These are phyloP conservation scores for Meandrusa payeni DNA, from an alignment of 2,888 invertebrate genomes.

Conservation along the genomic window DNA sequence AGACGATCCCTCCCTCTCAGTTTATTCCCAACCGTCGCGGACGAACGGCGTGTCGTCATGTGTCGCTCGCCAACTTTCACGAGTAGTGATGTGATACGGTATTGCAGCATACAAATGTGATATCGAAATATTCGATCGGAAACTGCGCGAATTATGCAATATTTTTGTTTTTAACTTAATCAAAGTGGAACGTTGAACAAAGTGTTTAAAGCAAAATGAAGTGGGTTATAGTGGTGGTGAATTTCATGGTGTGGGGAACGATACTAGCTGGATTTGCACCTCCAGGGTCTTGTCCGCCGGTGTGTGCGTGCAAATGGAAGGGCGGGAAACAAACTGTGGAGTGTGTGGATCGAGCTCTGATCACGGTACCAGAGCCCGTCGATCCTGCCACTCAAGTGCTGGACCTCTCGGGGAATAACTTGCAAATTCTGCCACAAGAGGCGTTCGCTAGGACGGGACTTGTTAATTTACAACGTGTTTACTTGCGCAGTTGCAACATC, in stretches of 20 bases:
- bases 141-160: slow-evolving; percentile 24
- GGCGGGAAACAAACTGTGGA: slow-evolving; percentile 96
- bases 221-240: slow-evolving; percentile 71
- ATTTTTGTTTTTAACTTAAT: too few relatives aligned
- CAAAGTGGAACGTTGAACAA: slow-evolving; percentile 35
- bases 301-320: slow-evolving; percentile 96
- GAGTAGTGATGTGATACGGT: slow-evolving; percentile 79
- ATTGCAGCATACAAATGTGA: slow-evolving; percentile 51
- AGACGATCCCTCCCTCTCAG: slow-evolving; percentile 74
- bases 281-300: slow-evolving; percentile 85
- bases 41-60: slow-evolving; percentile 83
- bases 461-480: slow-evolving; percentile 92
- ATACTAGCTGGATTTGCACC: slow-evolving; percentile 68
- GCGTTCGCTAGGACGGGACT: slow-evolving; percentile 91
- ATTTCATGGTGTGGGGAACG: slow-evolving; percentile 67
- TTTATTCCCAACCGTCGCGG: slow-evolving; percentile 66
- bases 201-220: slow-evolving; percentile 64
- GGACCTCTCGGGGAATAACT: slow-evolving; percentile 93
- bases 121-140: slow-evolving; percentile 41
- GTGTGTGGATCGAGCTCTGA: slow-evolving; percentile 91
- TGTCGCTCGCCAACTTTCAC: slow-evolving; percentile 76
- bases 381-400: slow-evolving; percentile 95
- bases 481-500: slow-evolving; percentile 90
- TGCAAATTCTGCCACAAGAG: slow-evolving; percentile 90
- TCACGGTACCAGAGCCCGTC: slow-evolving; percentile 91